Percentiles rank a stretch among this genome's conserved stretches.
phyloP scores from a whole-genome alignment of 2,113 vertebrate species.

The Ascaphus truei region DNA sequence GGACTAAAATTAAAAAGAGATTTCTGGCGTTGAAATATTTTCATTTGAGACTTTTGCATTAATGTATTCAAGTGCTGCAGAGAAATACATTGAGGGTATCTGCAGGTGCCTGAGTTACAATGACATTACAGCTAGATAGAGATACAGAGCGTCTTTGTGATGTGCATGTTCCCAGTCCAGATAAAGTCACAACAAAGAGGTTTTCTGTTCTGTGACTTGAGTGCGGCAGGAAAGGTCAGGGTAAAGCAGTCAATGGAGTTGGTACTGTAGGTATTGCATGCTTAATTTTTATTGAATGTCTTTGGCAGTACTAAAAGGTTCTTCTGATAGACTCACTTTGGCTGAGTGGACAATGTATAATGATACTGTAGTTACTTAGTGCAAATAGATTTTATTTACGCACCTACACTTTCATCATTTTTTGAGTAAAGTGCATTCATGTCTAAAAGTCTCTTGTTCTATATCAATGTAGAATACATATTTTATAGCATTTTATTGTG shows the following conservation, averaged over 20 bases:
- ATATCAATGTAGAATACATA: no score
- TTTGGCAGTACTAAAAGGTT: not conserved
- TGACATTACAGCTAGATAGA: conserved; percentile 29
- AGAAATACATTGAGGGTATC: conserved; percentile 1
- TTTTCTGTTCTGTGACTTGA: conserved; percentile 3
- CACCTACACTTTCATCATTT: no score
- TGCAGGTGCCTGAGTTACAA: conserved; percentile 20
- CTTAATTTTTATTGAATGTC: conserved; percentile 12
- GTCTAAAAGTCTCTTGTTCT: no score
- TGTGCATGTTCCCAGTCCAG: conserved; percentile 28
- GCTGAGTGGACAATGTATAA: not conserved
- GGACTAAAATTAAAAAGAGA: no score
- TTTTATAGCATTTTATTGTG: no score
- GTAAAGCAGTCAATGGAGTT: conserved; percentile 13
- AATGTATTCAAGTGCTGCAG: conserved; percentile 23
- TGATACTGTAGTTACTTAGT: no score
- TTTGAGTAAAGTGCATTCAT: no score
- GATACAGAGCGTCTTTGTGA: conserved; percentile 7
- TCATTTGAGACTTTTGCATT: conserved; percentile 21
- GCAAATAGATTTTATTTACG: no score
- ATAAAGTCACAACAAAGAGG: conserved; percentile 23
- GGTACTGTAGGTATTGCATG: conserved; percentile 4
- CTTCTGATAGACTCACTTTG: not conserved
- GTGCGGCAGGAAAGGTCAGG: conserved; percentile 26
- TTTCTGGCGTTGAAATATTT: no score